Base-by-base conservation (phyloP, 2,113 vertebrate species). In the Phalacrocorax brasilianus region DNA sequence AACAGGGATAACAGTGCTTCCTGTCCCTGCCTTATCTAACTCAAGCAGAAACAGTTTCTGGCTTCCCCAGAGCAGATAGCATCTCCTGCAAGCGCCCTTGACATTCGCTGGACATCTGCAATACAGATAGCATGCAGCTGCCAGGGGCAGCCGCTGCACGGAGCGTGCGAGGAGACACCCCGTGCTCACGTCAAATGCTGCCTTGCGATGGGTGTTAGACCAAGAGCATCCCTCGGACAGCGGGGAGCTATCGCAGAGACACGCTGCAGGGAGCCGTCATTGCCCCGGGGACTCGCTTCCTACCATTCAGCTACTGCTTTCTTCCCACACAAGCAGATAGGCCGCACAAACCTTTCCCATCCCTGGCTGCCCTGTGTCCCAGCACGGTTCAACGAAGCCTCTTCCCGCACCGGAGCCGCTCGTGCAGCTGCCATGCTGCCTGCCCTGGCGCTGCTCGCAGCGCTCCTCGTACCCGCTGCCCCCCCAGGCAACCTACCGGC, bases 171-270 rank as follows among this genome's bases (percentile, higher is more conserved):
- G 45, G 26, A 45, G 6, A 38, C 40, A 35, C 12, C 10, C 6
- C 2, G 1, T 3, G 42, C 62, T 68, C 49, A 18, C 2, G 5
- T 9, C 86, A 44, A 44, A 49, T 1, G 3, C 40, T 40, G 67
- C 44, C 24, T 12, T 4, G 30, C 1, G 1, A 44, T 0, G 2
- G 63, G 26, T 0, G 0, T 20, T 3, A n/a, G 24, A 5, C 49
- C 53, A 87, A 6, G 38, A 78, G 58, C 59, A 62, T 8, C 88
- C 61, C 63, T 40, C 0, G 0, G 27, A 11, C 27, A 6, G 32
- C 10, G 2, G 27, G 30, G 24, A 67, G 20, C 75, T 5, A 9
- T 5, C 6, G 9, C 45, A 21, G 28, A 5, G 26, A 5, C 22
- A 6, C 1, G 6, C 30, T 8, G 53, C 24, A 9, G 33, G 30